These are phyloP conservation scores for Catharus ustulatus DNA, from an alignment of 2,797 vertebrate genomes.

Conservation along the genomic window DNA sequence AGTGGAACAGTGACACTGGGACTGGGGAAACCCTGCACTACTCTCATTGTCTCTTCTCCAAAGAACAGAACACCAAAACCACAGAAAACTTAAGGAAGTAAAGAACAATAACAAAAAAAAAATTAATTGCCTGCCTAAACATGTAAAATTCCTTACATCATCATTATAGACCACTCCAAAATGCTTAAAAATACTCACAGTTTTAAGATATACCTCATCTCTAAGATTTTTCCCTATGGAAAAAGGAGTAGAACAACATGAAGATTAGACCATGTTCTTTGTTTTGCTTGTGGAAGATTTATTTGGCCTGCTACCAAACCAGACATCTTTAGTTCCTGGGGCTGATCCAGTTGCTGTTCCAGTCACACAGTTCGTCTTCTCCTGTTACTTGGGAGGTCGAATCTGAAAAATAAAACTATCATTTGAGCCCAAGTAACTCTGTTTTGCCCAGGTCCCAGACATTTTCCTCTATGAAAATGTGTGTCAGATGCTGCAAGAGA, in stretches of 20 bases:
- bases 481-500: neutral
- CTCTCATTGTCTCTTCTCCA: neutral
- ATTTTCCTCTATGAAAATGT: neutral
- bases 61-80: neutral
- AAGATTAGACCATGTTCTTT: constrained; percentile 15
- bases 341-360: neutral
- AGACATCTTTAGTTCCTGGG: constrained; percentile 40
- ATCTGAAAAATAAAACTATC: neutral
- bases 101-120: neutral
- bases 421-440: neutral
- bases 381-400: neutral
- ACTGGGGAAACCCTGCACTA: neutral
- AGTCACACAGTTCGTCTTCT: neutral
- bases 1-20: neutral
- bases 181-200: constrained; percentile 16
- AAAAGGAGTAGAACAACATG: constrained; percentile 21
- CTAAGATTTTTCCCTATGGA: neutral
- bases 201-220: constrained; percentile 30
- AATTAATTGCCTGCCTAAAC: constrained; percentile 13
- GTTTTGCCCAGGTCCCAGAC: neutral
- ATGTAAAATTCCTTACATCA: neutral
- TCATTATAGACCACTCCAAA: neutral
- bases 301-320: constrained; percentile 50
- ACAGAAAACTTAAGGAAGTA: neutral
- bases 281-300: constrained; percentile 39